Evolutionary conservation across 2,888 invertebrate genomes (phyloP).

Genomic region (Mesorhabditis spiculigera): DNA sequence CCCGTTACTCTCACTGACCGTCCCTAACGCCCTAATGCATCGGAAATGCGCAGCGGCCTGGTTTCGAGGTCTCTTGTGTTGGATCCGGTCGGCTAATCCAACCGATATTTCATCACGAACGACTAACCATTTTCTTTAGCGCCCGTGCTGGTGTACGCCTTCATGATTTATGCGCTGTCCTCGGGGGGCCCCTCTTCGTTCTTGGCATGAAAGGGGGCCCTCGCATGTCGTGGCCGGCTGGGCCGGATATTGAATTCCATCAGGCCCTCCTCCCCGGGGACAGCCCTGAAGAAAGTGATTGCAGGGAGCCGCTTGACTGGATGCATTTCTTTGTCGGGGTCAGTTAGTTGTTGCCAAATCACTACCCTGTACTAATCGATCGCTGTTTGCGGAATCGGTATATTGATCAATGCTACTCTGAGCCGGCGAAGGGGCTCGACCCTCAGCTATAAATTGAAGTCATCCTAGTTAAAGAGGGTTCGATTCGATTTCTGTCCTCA

Average conservation of each 20-base stretch:
- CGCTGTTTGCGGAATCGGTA: background rate
- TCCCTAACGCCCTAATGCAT: no score
- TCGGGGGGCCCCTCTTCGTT: background rate
- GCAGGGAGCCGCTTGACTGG: background rate
- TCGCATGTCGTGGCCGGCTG: background rate
- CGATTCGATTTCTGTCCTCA: no score
- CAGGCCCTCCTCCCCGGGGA: background rate
- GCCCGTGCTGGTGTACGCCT: background rate
- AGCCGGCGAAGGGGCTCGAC: no score
- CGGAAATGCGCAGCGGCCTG: no score
- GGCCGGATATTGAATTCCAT: background rate
- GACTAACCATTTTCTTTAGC: background rate
- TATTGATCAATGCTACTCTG: background rate
- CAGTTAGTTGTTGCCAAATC: background rate
- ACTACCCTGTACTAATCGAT: background rate
- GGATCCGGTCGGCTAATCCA: background rate
- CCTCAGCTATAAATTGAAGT: no score
- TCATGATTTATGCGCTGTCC: constrained; percentile 5
- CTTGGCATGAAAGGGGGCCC: background rate
- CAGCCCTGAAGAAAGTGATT: background rate
- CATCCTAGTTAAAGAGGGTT: no score
- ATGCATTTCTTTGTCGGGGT: no score
- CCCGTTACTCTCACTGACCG: no score
- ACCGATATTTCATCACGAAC: background rate
- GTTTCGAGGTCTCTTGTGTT: background rate